Conservation (phyloP, 2,888 invertebrate genomes). For the Tetranychus piercei region DNA sequence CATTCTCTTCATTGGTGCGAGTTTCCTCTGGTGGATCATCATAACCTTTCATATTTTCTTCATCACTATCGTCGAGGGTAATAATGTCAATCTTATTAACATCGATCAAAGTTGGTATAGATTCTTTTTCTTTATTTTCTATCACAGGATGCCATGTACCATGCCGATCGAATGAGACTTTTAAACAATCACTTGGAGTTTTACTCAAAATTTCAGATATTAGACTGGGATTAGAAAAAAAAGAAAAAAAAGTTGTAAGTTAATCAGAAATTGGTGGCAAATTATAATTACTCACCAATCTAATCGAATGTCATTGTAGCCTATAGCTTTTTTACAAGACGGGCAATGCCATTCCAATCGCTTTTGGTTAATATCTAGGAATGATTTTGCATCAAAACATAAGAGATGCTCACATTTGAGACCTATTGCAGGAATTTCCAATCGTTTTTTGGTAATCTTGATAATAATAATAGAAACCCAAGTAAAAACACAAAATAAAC, state of each 20-base stretch:
- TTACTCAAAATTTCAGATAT: not conserved
- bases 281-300: not conserved
- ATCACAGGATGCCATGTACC: conserved; percentile 9
- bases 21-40: not conserved
- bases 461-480: not conserved
- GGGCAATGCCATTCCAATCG: conserved; percentile 10
- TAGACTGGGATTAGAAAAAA: not conserved
- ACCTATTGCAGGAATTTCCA: conserved; percentile 8
- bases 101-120: not conserved
- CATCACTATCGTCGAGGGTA: conserved; percentile 10
- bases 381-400: conserved; percentile 10
- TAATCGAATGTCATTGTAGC: conserved; percentile 3
- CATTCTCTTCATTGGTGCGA: not conserved
- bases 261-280: not conserved
- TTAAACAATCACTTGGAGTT: not conserved
- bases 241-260: no score
- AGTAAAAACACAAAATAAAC: no score
- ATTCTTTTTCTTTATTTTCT: not conserved
- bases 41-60: conserved; percentile 4
- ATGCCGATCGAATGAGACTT: not conserved
- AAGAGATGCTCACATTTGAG: conserved; percentile 6
- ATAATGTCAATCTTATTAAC: conserved; percentile 8
- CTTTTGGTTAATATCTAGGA: conserved; percentile 1
- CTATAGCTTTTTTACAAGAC: conserved; percentile 3
- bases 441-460: conserved; percentile 1